Conservation (phyloP, 2,797 vertebrate genomes). For the Anguilla pacifica region DNA sequence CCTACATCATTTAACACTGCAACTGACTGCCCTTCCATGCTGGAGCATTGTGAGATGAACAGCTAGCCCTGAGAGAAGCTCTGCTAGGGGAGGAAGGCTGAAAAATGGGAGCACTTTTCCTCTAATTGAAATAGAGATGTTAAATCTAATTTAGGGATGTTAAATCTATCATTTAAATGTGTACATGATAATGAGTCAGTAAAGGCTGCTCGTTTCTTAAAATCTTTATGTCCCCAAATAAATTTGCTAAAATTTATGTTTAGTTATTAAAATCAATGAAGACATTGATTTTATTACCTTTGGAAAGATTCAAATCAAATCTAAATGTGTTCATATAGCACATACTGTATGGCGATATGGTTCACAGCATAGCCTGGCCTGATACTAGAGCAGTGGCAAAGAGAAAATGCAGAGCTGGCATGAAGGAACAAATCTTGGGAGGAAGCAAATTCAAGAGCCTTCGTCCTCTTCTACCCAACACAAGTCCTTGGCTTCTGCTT, state of each 20-base stretch:
- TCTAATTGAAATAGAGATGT: not conserved
- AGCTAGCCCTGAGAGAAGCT: conserved; percentile 43
- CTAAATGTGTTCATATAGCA: too few relatives aligned
- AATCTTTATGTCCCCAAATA: not conserved
- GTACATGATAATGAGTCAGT: not conserved
- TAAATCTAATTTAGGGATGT: not conserved
- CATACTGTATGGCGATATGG: not conserved
- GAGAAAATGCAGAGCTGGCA: not conserved
- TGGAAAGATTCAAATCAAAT: not conserved
- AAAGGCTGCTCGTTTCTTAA: not conserved
- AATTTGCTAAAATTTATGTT: not conserved
- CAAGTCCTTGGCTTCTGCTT: not conserved
- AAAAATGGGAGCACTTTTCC: not conserved
- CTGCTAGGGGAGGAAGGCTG: conserved; percentile 5
- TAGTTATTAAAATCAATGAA: not conserved
- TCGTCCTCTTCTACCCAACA: not conserved
- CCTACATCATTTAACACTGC: conserved; percentile 48
- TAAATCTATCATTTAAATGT: not conserved
- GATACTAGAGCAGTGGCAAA: not conserved
- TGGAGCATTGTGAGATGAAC: conserved; percentile 51
- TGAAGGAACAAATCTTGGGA: not conserved
- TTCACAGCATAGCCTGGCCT: not conserved
- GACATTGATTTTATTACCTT: not conserved
- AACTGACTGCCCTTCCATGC: conserved; percentile 43
- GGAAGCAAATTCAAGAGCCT: not conserved